Percentiles rank a stretch among this genome's conserved stretches.
Conservation (phyloP, 2,113 vertebrate genomes). For the Antigone vipio region DNA sequence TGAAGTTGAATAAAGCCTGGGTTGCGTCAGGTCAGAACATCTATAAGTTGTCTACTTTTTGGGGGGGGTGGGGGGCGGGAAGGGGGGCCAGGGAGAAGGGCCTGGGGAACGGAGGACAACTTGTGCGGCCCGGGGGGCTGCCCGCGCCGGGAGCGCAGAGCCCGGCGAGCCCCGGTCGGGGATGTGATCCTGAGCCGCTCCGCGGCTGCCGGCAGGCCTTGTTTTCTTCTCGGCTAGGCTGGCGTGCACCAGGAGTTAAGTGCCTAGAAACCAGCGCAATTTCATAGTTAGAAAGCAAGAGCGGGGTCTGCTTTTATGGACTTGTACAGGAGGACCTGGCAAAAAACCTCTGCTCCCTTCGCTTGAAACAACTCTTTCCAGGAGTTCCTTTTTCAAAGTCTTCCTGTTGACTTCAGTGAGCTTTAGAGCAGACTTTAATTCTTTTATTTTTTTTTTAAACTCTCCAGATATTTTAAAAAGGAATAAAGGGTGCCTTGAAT, state of each 20-base stretch:
- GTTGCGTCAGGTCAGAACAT: conserved; percentile 46
- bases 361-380: conserved; percentile 16
- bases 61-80: neutral
- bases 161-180: neutral
- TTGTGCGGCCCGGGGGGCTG: neutral
- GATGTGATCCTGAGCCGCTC: neutral
- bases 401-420: conserved; percentile 19
- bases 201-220: neutral
- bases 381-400: conserved; percentile 34
- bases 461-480: neutral
- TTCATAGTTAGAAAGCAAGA: neutral
- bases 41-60: conserved; percentile 16
- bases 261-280: neutral
- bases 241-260: neutral
- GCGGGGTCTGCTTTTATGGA: neutral
- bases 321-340: neutral
- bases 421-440: conserved; percentile 3
- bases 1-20: conserved; percentile 61
- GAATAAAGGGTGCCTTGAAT: neutral
- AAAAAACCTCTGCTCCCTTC: neutral
- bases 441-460: neutral
- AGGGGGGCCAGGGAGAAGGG: neutral
- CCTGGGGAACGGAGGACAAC: neutral
- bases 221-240: neutral
- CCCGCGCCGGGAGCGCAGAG: neutral